Evolutionary conservation across 2,113 vertebrate species (phyloP).

Genomic region (Alectura lathami): DNA sequence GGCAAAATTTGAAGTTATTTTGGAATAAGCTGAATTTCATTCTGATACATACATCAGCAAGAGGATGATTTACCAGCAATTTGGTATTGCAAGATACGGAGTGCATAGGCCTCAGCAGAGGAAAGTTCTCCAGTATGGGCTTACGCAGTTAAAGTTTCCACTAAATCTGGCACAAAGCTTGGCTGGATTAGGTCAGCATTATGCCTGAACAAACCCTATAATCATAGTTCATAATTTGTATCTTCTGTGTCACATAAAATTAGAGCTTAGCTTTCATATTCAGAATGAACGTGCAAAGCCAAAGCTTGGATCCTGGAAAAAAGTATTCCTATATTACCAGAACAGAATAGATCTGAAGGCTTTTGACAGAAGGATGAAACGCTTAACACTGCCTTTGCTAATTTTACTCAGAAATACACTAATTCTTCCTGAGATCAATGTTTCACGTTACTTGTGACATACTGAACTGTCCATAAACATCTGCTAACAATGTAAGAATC

Average conservation of each 20-base stretch:
- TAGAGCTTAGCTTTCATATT: neutral
- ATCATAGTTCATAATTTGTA: neutral
- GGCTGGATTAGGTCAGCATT: neutral
- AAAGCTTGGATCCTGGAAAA: neutral
- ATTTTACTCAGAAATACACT: neutral
- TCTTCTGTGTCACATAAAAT: neutral
- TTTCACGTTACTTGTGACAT: neutral
- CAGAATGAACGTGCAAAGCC: neutral
- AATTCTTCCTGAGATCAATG: neutral
- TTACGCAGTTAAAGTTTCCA: neutral
- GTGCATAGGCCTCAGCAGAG: neutral
- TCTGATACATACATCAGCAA: neutral
- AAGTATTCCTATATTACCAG: neutral
- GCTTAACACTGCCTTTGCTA: neutral
- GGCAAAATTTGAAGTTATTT: neutral
- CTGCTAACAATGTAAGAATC: neutral
- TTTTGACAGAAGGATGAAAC: neutral
- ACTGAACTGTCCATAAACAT: neutral
- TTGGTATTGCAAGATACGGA: neutral
- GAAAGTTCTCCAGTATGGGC: neutral
- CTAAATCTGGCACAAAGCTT: neutral
- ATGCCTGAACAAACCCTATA: neutral
- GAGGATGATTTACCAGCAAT: neutral
- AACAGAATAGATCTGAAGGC: neutral
- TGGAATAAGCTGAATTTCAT: neutral